phyloP scores from a whole-genome alignment of 2,888 invertebrate genomes.

The Lysandra coridon region DNA sequence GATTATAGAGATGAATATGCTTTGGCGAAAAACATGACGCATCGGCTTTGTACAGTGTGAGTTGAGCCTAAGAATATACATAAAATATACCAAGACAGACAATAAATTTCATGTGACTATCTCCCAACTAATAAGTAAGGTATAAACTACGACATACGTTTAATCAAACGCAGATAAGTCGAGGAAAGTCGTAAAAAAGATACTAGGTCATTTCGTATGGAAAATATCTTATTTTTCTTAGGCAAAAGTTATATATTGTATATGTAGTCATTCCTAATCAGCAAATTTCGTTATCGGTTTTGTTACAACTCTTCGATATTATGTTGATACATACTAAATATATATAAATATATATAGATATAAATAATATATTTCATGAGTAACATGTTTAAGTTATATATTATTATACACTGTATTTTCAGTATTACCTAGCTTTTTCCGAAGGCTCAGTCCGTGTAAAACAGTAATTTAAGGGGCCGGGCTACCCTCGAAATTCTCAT shows the following conservation, averaged over 20 bases:
- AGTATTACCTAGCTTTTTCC: too few species aligned
- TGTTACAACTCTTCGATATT: neutral
- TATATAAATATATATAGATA: too few species aligned
- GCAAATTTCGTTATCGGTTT: neutral
- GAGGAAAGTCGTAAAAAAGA: conserved; percentile 33
- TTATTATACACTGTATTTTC: too few species aligned
- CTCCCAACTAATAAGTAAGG: conserved; percentile 25
- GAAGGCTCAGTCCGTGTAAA: too few species aligned
- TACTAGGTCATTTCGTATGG: conserved; percentile 10
- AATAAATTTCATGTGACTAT: conserved; percentile 29
- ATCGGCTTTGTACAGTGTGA: too few species aligned
- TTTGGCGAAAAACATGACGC: too few species aligned
- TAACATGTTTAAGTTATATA: too few species aligned
- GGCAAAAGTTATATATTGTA: neutral
- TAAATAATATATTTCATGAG: too few species aligned
- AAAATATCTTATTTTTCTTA: conserved; percentile 23
- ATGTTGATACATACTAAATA: neutral
- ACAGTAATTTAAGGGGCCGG: too few species aligned
- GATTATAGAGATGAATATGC: too few species aligned
- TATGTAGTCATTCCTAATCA: neutral
- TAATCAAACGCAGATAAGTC: conserved; percentile 33
- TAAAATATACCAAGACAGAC: conserved; percentile 36
- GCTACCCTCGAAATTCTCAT: too few species aligned
- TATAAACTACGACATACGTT: conserved; percentile 29
- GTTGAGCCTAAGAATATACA: conserved; percentile 39